phyloP scores from a whole-genome alignment of 1,140 invertebrate species.

The Scaptomyza hsui region DNA sequence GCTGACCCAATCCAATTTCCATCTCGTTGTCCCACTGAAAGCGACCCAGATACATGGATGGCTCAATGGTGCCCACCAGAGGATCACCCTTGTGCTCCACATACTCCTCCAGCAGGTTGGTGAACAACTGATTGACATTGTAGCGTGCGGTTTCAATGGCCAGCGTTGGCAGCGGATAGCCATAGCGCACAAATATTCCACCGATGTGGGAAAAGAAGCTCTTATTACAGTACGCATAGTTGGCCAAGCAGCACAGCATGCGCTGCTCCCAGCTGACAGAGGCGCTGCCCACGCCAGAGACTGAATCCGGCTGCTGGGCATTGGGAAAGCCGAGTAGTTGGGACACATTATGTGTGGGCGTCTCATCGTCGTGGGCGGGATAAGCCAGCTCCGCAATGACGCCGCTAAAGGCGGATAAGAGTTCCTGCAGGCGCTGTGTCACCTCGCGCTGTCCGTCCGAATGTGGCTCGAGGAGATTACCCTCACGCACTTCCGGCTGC shows the following conservation, averaged over 20 bases:
- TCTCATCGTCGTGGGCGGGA: conserved; percentile 87
- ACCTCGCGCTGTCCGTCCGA: conserved; percentile 87
- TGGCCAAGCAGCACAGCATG: conserved; percentile 93
- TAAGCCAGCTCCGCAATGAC: conserved; percentile 88
- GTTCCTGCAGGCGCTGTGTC: conserved; percentile 88
- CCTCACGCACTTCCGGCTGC: conserved; percentile 88
- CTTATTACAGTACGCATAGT: conserved; percentile 93
- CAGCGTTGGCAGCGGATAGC: conserved; percentile 89
- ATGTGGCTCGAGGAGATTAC: conserved; percentile 87
- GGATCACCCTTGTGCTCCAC: conserved; percentile 97
- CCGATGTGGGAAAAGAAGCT: conserved; percentile 90
- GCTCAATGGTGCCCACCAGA: conserved; percentile 96
- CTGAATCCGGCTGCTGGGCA: conserved; percentile 83
- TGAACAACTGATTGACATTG: conserved; percentile 88
- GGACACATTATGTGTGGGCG: conserved; percentile 86
- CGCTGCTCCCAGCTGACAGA: conserved; percentile 90
- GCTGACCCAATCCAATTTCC: conserved; percentile 87
- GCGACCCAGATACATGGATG: conserved; percentile 95
- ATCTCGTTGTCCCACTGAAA: conserved; percentile 93
- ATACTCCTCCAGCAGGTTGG: conserved; percentile 91
- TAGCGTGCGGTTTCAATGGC: conserved; percentile 86
- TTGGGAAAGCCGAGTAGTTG: conserved; percentile 88
- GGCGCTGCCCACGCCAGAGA: conserved; percentile 48
- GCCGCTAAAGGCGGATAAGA: conserved; percentile 88
- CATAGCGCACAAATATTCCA: conserved; percentile 86